Conservation (phyloP, 2,113 vertebrate species). For the Colaptes auratus region DNA sequence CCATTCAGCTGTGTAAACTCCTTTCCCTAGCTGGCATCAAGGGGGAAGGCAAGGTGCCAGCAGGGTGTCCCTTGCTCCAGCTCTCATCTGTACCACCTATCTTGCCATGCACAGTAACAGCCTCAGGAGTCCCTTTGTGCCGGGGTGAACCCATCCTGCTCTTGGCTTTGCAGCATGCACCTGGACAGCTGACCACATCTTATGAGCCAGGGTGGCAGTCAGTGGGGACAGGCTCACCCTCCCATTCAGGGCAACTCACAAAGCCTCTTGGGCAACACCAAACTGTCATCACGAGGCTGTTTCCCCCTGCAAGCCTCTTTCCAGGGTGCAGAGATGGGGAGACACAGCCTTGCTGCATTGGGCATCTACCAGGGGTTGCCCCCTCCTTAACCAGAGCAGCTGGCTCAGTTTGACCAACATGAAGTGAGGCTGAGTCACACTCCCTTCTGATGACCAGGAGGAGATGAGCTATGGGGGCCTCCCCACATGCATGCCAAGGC, state of each 20-base stretch:
- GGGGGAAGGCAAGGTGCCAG: not conserved
- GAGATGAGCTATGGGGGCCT: not conserved
- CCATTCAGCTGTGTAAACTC: rapidly evolving
- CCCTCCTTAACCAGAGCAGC: not conserved
- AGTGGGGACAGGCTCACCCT: not conserved
- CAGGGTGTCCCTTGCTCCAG: not conserved
- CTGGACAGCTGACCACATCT: rapidly evolving
- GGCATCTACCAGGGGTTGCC: not conserved
- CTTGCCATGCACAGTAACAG: not conserved
- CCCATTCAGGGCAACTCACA: not conserved
- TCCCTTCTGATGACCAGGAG: not conserved
- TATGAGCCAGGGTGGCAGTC: not conserved
- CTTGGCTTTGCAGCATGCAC: not conserved
- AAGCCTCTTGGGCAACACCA: not conserved
- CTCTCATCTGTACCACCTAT: not conserved
- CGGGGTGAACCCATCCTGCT: not conserved
- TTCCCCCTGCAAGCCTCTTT: not conserved
- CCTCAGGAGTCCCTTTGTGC: not conserved
- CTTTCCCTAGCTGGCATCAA: not conserved
- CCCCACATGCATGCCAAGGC: not conserved
- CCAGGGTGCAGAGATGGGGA: not conserved
- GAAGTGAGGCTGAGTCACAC: not conserved
- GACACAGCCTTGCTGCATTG: not conserved
- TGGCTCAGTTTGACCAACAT: not conserved
- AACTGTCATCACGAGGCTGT: not conserved